Evolutionary conservation across 1,140 invertebrate genomes (phyloP), one percentile per base, ranked within the genome.

Genomic region (Tribolium castaneum): DNA sequence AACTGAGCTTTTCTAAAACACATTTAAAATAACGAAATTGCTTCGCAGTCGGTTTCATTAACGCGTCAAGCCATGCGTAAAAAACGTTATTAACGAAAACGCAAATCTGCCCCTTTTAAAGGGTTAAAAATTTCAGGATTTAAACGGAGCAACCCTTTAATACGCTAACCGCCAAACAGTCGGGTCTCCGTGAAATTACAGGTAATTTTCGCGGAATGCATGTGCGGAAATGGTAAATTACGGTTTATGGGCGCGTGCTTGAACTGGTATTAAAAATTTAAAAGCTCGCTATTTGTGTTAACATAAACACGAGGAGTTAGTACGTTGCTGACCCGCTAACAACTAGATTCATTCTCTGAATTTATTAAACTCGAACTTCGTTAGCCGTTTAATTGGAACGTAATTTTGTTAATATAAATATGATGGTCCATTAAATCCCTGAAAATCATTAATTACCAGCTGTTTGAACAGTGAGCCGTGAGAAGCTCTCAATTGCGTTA

Each of bases 81-180:
- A 81, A 79, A 81, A 81, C 80, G 74, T 79, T 79, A 81, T 81
- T 81, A 81, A 81, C 80, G 78, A 78, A 78, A 81, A 81, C 75
- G 66, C 62, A 70, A 70, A 56, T 51, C 75, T 66, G 19, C 70
- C 25, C 50, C 54, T 62, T 73, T 78, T 34, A 59, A 72, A 54
- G 70, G 70, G 70, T 78, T 73, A 73, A 73, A 73, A 78, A 73
- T 35, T 49, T 56, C 35, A 45, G 66, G 66, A 72, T 72, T 78
- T 59, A 72, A 78, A 66, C 59, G 59, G n/a, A 73, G 54, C 66
- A 52, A 77, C 35, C 54, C 49, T 73, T 39, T 77, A 77, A 72
- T 77, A 77, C 52, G 22, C 14, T 59, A 56, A 78, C 76, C 76
- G 49, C 76, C 70, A 30, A 71, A 49, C 19, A 14, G 49, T 39